These are phyloP conservation scores for Podiceps cristatus DNA, from an alignment of 2,113 vertebrate species.

Conservation along the genomic window DNA sequence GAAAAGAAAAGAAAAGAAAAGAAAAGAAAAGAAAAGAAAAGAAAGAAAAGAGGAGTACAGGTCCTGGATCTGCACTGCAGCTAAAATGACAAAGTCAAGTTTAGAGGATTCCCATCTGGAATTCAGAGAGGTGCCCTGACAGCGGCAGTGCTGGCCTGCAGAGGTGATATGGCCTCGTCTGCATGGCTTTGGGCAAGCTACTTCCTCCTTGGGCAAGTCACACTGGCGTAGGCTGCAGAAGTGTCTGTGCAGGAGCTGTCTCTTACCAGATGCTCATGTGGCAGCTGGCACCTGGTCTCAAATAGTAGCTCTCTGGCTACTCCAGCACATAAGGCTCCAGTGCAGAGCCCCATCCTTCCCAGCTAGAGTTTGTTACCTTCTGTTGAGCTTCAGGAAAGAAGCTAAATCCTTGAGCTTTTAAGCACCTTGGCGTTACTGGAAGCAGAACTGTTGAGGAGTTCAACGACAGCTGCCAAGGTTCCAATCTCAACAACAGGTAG, in stretches of 20 bases:
- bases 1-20: no score
- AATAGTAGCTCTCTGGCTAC: neutral
- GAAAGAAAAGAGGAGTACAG: no score
- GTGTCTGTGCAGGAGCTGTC: neutral
- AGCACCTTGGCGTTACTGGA: neutral
- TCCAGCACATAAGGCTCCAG: fast-evolving
- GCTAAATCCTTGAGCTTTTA: neutral
- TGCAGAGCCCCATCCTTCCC: neutral
- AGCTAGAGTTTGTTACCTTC: neutral
- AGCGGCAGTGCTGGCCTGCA: neutral
- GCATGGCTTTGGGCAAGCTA: neutral
- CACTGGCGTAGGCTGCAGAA: fast-evolving
- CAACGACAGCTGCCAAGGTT: neutral
- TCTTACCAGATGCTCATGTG: neutral
- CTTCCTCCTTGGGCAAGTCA: neutral
- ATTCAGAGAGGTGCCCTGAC: neutral
- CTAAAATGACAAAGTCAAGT: neutral
- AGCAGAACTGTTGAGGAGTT: neutral
- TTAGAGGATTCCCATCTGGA: neutral
- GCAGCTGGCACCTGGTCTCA: neutral
- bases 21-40: no score
- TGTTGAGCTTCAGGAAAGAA: neutral
- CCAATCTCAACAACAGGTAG: neutral
- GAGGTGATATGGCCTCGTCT: neutral
- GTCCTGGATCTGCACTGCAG: neutral